Percentiles rank a stretch among this genome's conserved stretches.
These are phyloP conservation scores for Brachionus sp. DNA, from an alignment of 1,140 invertebrate species.

Conservation along the genomic window DNA sequence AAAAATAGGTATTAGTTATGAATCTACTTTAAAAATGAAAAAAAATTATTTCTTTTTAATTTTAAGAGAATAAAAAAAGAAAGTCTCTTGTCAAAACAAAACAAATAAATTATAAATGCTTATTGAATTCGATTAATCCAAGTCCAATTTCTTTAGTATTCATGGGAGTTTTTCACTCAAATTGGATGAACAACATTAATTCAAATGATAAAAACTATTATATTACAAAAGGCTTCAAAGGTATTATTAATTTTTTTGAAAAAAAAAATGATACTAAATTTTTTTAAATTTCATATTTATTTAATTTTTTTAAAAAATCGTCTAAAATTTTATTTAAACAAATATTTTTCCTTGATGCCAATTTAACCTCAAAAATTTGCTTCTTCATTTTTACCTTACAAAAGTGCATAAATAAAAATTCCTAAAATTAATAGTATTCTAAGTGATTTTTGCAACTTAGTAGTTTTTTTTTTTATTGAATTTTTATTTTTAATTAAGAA, in stretches of 20 bases:
- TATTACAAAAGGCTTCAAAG: constrained; percentile 26
- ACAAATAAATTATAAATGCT: not conserved
- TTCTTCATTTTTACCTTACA: too few relatives aligned
- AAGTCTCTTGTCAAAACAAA: not conserved
- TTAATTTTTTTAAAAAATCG: too few relatives aligned
- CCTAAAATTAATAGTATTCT: too few relatives aligned
- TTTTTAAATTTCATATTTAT: too few relatives aligned
- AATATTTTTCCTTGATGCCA: too few relatives aligned
- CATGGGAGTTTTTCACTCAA: constrained; percentile 9
- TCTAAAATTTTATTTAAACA: too few relatives aligned
- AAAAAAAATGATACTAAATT: not conserved
- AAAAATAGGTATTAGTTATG: not conserved
- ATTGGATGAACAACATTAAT: not conserved
- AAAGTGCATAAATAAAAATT: too few relatives aligned
- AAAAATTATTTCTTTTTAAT: not conserved
- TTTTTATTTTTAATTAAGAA: too few relatives aligned
- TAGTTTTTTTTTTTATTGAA: too few relatives aligned
- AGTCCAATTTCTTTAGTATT: not conserved
- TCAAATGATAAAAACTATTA: not conserved
- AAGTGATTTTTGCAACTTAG: not conserved
- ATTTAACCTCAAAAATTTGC: too few relatives aligned
- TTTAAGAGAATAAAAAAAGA: not conserved
- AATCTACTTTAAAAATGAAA: not conserved
- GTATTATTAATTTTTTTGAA: not conserved
- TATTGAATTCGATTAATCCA: not conserved